A percentile compares a stretch with the other conserved stretches of the same genome.
phyloP scores from a whole-genome alignment of 2,888 invertebrate species.

The Cerceris ruficornis region DNA sequence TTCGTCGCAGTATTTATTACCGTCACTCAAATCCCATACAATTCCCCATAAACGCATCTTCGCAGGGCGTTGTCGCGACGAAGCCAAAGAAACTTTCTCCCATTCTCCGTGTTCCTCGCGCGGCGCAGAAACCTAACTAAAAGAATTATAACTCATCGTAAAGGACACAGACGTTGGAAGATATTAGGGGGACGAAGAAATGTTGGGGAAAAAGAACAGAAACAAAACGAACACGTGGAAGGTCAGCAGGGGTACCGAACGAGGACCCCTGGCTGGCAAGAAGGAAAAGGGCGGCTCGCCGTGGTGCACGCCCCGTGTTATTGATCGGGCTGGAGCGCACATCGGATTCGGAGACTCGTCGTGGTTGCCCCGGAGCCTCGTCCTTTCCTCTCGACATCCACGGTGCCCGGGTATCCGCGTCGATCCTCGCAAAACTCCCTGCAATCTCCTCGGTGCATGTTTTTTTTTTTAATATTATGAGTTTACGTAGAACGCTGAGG shows the following conservation, averaged over 20 bases:
- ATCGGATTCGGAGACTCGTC: constrained; percentile 74
- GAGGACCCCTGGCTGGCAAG: constrained; percentile 53
- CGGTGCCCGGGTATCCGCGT: constrained; percentile 30
- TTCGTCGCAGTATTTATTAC: no score
- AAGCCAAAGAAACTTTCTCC: no score
- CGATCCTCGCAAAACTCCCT: constrained; percentile 30
- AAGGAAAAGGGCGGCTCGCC: constrained; percentile 62
- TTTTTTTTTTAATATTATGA: no score
- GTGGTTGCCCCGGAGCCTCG: constrained; percentile 61
- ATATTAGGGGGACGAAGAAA: neutral
- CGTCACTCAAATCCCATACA: no score
- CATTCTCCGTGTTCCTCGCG: no score
- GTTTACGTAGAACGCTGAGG: no score
- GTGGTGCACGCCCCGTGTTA: constrained; percentile 78
- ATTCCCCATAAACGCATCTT: no score
- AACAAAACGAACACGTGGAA: constrained; percentile 24
- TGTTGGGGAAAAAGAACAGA: neutral
- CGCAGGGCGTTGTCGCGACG: no score
- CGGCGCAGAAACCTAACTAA: no score
- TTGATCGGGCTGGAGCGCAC: constrained; percentile 78
- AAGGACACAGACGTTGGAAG: neutral
- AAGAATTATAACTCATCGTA: neutral
- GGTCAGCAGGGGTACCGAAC: constrained; percentile 56
- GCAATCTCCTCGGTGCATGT: neutral
- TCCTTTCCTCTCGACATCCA: constrained; percentile 51